Conservation (phyloP, 1,140 invertebrate species). For the Nixonia krombeini region DNA sequence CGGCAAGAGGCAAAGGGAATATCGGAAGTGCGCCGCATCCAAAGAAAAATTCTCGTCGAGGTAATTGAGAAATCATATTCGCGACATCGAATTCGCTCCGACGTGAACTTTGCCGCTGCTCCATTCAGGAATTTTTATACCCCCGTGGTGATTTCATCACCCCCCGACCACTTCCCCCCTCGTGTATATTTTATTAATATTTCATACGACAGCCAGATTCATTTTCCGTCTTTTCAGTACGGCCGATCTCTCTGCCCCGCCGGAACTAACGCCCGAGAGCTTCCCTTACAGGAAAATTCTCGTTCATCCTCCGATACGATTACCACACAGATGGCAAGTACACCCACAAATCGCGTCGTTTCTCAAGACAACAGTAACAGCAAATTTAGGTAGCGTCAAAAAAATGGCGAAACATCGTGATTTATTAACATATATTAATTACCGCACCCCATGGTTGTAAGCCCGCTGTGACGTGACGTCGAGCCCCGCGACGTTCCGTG, state of each 20-base stretch:
- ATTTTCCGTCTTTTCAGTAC: conserved; percentile 33
- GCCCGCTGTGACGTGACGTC: too few relatives aligned
- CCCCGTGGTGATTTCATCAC: conserved; percentile 20
- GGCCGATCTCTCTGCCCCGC: conserved; percentile 26
- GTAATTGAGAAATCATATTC: conserved; percentile 54
- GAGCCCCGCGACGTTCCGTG: conserved; percentile 3
- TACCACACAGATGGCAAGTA: too few relatives aligned
- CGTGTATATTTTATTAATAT: conserved; percentile 37
- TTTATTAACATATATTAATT: too few relatives aligned
- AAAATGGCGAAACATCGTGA: too few relatives aligned
- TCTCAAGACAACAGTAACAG: too few relatives aligned
- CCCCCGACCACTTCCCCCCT: conserved; percentile 3
- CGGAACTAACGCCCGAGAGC: conserved; percentile 23
- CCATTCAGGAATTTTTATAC: neutral
- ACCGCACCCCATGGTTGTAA: too few relatives aligned
- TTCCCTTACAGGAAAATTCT: conserved; percentile 9
- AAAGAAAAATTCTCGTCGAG: conserved; percentile 45
- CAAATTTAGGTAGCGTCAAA: too few relatives aligned
- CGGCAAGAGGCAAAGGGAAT: conserved; percentile 29
- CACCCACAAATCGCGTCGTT: too few relatives aligned
- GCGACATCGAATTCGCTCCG: conserved; percentile 38
- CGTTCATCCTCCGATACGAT: neutral
- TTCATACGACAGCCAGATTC: conserved; percentile 29
- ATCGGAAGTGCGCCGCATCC: conserved; percentile 34
- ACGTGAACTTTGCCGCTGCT: conserved; percentile 10